These are phyloP conservation scores for Netelia inedita DNA, from an alignment of 2,888 invertebrate species.

Conservation along the genomic window DNA sequence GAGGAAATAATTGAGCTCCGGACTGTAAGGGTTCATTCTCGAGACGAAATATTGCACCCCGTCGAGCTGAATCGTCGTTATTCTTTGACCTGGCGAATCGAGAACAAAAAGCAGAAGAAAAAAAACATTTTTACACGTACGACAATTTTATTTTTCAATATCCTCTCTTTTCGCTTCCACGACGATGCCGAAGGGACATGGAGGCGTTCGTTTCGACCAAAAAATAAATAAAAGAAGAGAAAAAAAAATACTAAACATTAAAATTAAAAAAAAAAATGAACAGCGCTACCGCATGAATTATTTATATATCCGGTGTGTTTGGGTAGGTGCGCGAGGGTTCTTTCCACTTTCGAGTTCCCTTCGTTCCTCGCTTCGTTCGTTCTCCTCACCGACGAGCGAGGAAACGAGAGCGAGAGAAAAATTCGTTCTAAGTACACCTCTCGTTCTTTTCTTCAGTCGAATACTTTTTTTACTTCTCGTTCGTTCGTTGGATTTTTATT, in stretches of 20 bases:
- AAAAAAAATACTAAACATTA: not conserved
- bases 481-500: not conserved
- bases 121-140: not conserved
- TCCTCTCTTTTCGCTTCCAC: no score
- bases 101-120: not conserved
- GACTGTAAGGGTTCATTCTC: slow-evolving; percentile 94
- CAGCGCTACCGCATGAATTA: slow-evolving; percentile 49
- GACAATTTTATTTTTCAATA: not conserved
- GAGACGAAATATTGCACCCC: slow-evolving; percentile 95
- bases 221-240: not conserved
- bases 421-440: slow-evolving; percentile 12
- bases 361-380: not conserved
- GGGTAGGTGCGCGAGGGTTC: slow-evolving; percentile 49
- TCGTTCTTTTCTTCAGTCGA: no score
- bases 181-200: no score
- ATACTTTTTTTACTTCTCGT: no score
- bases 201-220: not conserved
- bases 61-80: slow-evolving; percentile 94
- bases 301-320: slow-evolving; percentile 64
- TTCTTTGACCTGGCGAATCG: slow-evolving; percentile 91
- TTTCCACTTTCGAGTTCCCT: slow-evolving; percentile 17
- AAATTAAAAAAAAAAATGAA: slow-evolving; percentile 25
- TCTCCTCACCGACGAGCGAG: not conserved
- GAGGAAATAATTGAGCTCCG: slow-evolving; percentile 94
- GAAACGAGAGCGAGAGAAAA: no score